phyloP scores from a whole-genome alignment of 2,797 vertebrate genomes.

The Selene dorsalis region DNA sequence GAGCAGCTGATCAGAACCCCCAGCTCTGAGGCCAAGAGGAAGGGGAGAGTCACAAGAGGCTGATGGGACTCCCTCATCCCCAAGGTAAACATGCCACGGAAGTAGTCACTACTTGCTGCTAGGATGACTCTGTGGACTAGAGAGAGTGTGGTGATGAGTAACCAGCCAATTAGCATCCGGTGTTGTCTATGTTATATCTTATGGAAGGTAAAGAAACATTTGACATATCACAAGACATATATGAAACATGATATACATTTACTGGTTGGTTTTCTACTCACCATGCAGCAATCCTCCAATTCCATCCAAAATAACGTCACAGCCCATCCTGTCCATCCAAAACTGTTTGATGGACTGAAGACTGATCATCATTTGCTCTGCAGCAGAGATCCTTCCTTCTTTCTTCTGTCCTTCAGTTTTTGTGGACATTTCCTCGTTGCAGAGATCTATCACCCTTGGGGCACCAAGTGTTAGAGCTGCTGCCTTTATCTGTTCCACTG shows the following conservation, averaged over 20 bases:
- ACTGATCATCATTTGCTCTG: constrained; percentile 67
- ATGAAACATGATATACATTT: background rate
- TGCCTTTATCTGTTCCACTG: constrained; percentile 53
- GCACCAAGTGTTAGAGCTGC: constrained; percentile 72
- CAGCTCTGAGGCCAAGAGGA: constrained; percentile 80
- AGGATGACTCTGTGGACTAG: constrained; percentile 88
- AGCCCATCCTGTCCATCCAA: constrained; percentile 75
- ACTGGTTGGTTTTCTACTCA: constrained; percentile 53
- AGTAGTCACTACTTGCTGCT: constrained; percentile 88
- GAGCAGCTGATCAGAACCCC: constrained; percentile 84
- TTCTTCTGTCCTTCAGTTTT: constrained; percentile 5
- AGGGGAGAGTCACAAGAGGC: constrained; percentile 76
- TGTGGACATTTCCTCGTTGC: constrained; percentile 29
- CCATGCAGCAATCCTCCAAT: constrained; percentile 71
- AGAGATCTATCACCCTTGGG: constrained; percentile 72
- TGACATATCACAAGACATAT: background rate
- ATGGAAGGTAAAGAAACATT: no score
- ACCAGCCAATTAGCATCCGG: background rate
- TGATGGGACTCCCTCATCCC: constrained; percentile 88
- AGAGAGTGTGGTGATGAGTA: background rate
- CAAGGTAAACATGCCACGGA: constrained; percentile 87
- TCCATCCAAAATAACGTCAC: constrained; percentile 80
- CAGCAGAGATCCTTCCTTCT: constrained; percentile 33
- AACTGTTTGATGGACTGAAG: constrained; percentile 73
- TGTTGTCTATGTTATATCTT: background rate